Conservation (phyloP, 2,888 invertebrate genomes). For the Antheraea assamensis region DNA sequence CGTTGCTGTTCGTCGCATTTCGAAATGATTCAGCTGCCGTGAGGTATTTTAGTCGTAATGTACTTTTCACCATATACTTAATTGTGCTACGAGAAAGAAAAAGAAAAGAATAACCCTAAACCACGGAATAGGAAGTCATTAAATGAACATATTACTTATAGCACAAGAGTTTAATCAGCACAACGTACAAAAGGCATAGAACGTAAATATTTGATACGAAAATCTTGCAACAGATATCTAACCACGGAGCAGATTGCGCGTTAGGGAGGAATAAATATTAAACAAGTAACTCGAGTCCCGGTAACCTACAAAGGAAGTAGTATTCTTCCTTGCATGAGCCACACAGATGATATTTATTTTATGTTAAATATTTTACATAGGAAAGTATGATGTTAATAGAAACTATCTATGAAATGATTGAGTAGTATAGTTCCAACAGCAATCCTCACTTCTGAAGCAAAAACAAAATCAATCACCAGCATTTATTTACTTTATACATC, state of each 20-base stretch:
- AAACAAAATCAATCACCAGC: no score
- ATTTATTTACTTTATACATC: no score
- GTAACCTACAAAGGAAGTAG: conserved; percentile 52
- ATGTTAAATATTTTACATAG: not conserved
- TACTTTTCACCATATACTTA: no score
- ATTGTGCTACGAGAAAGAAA: not conserved
- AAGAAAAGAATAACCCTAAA: no score
- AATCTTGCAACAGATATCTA: conserved; percentile 33
- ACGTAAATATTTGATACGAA: conserved; percentile 19
- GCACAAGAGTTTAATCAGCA: no score
- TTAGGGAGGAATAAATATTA: conserved; percentile 31
- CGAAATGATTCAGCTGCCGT: no score
- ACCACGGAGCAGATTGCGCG: conserved; percentile 51
- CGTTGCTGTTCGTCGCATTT: no score
- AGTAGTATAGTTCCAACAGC: no score
- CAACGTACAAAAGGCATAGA: not conserved
- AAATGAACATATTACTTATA: not conserved
- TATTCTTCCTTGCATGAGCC: conserved; percentile 29
- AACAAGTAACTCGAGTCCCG: conserved; percentile 42
- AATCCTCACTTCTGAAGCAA: no score
- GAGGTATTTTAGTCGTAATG: no score
- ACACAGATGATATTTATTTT: not conserved
- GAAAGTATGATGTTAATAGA: not conserved
- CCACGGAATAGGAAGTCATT: not conserved
- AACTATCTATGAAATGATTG: no score